Percentiles rank a stretch among this genome's conserved stretches.
phyloP scores from a whole-genome alignment of 2,888 invertebrate genomes.

The Glaucopsyche alexis region DNA sequence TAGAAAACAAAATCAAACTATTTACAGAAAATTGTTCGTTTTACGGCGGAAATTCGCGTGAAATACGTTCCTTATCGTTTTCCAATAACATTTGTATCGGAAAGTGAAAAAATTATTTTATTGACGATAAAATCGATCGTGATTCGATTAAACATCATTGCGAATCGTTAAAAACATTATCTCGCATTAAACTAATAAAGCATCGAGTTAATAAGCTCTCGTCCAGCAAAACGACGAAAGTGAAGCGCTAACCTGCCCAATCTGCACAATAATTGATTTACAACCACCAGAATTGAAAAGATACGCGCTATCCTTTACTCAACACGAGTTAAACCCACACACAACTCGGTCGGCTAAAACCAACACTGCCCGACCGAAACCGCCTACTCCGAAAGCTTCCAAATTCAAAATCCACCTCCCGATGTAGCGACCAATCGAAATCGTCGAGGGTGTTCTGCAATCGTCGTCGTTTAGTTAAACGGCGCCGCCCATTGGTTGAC shows the following conservation, averaged over 20 bases:
- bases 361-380: conserved; percentile 60
- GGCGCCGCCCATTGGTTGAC: conserved; percentile 55
- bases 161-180: conserved; percentile 60
- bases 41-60: conserved; percentile 74
- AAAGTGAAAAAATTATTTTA: conserved; percentile 57
- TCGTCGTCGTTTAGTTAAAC: conserved; percentile 51
- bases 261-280: conserved; percentile 71
- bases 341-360: conserved; percentile 64
- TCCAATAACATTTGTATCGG: conserved; percentile 64
- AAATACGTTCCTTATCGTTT: conserved; percentile 69
- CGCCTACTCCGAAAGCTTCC: conserved; percentile 72
- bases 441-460: conserved; percentile 57
- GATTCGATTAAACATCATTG: conserved; percentile 54
- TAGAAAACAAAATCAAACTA: conserved; percentile 76
- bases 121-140: conserved; percentile 51
- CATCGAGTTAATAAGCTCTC: conserved; percentile 78
- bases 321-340: conserved; percentile 57
- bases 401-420: conserved; percentile 68
- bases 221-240: conserved; percentile 57
- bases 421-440: conserved; percentile 55
- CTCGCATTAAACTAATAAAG: conserved; percentile 78
- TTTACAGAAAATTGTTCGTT: conserved; percentile 76
- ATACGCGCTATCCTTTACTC: conserved; percentile 48
- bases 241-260: conserved; percentile 56
- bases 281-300: conserved; percentile 65